Evolutionary conservation across 2,113 vertebrate genomes (phyloP).

Genomic region (Tachysurus fulvidraco): DNA sequence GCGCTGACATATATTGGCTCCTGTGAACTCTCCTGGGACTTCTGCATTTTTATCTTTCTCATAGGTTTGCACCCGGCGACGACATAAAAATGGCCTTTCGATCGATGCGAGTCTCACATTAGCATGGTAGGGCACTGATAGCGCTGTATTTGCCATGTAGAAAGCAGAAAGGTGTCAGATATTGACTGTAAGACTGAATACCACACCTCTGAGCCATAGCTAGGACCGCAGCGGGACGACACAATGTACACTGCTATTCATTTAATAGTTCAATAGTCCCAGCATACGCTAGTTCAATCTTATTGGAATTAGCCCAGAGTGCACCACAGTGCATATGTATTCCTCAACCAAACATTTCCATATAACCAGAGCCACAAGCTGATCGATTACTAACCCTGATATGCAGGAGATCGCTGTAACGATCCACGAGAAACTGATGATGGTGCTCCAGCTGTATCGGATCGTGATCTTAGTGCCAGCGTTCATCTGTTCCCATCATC

Average conservation of each 20-base stretch:
- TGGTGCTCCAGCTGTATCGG: background rate
- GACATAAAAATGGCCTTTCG: background rate
- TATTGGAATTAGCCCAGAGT: background rate
- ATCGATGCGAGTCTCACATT: background rate
- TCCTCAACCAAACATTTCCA: no score
- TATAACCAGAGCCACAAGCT: background rate
- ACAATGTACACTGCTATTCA: background rate
- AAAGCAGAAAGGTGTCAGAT: slow-evolving; percentile 5
- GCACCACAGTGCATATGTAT: background rate
- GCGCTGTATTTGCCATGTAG: background rate
- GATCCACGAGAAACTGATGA: background rate
- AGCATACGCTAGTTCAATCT: no score
- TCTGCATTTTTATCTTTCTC: background rate
- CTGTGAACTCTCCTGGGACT: slow-evolving; percentile 1
- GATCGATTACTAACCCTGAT: background rate
- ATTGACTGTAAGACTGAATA: background rate
- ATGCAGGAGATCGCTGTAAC: background rate
- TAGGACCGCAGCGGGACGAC: background rate
- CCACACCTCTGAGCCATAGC: background rate
- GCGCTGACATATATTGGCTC: background rate
- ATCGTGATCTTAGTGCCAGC: background rate
- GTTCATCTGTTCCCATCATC: background rate
- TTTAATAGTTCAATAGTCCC: background rate
- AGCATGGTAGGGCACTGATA: background rate
- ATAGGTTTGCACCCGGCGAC: background rate